Conservation (phyloP, 2,888 invertebrate genomes). For the Pterostichus niger region DNA sequence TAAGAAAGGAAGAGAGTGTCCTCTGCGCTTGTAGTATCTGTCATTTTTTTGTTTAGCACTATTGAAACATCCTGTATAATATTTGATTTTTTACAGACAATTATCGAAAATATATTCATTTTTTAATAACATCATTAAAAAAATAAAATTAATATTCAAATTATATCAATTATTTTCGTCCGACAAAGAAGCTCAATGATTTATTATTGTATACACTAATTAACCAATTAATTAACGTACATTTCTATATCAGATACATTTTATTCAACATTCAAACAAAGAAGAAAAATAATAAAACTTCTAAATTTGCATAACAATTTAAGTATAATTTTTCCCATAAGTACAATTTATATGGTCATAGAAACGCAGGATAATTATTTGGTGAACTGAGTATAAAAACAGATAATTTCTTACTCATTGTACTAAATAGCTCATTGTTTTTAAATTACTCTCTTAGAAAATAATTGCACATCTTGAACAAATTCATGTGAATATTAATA, state of each 20-base stretch:
- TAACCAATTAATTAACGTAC: background rate
- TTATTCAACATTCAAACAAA: slow-evolving; percentile 1
- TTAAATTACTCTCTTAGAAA: slow-evolving; percentile 20
- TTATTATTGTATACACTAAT: slow-evolving; percentile 26
- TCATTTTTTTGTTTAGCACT: too few relatives aligned
- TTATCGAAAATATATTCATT: too few relatives aligned
- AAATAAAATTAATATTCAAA: background rate
- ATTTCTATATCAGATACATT: background rate
- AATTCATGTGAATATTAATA: slow-evolving; percentile 23
- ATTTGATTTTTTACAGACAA: too few relatives aligned
- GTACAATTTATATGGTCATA: slow-evolving; percentile 1
- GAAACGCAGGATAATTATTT: slow-evolving; percentile 33
- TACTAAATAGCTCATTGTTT: slow-evolving; percentile 44
- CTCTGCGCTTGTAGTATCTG: too few relatives aligned
- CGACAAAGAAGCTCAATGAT: slow-evolving; percentile 13
- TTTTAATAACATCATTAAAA: too few relatives aligned
- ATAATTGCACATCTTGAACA: slow-evolving; percentile 36
- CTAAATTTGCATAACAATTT: slow-evolving; percentile 20
- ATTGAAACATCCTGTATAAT: too few relatives aligned
- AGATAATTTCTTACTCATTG: slow-evolving; percentile 55
- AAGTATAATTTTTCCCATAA: slow-evolving; percentile 25
- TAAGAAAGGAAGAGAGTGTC: too few relatives aligned
- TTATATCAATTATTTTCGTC: slow-evolving; percentile 14
- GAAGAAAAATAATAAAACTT: slow-evolving; percentile 20
- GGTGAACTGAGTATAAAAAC: slow-evolving; percentile 42